These are phyloP conservation scores for Callosobruchus maculatus DNA, from an alignment of 2,888 invertebrate genomes.

Conservation along the genomic window DNA sequence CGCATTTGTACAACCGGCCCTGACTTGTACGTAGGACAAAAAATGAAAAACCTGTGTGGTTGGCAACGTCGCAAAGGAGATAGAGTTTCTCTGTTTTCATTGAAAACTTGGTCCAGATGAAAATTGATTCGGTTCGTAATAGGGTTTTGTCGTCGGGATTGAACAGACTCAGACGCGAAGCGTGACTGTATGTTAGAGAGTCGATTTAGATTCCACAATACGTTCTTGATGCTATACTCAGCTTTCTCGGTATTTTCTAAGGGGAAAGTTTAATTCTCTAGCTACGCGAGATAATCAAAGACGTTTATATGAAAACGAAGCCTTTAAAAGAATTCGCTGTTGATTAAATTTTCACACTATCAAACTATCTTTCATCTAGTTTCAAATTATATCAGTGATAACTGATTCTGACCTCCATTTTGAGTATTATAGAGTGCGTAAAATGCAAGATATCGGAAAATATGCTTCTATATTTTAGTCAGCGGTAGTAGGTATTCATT, in stretches of 20 bases:
- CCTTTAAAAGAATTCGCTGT: no score
- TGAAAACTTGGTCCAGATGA: not conserved
- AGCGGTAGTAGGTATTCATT: no score
- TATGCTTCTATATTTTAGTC: no score
- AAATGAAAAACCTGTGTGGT: not conserved
- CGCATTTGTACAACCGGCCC: no score
- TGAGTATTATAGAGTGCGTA: no score
- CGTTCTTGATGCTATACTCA: not conserved
- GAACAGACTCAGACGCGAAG: not conserved
- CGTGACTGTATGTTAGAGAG: not conserved
- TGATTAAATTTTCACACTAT: no score
- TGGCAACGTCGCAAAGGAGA: not conserved
- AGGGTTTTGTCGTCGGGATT: not conserved
- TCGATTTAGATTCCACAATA: not conserved
- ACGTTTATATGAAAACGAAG: not conserved
- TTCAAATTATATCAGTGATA: no score
- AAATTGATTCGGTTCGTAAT: not conserved
- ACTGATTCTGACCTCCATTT: no score
- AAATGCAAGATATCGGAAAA: no score
- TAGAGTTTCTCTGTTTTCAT: not conserved
- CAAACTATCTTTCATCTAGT: no score
- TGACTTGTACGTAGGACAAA: not conserved
- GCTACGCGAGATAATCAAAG: not conserved
- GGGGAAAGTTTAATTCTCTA: not conserved
- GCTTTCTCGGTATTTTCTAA: not conserved